A percentile compares a stretch with the other conserved stretches of the same genome.
phyloP scores from a whole-genome alignment of 2,888 invertebrate species.

The Erpobdella octoculata region DNA sequence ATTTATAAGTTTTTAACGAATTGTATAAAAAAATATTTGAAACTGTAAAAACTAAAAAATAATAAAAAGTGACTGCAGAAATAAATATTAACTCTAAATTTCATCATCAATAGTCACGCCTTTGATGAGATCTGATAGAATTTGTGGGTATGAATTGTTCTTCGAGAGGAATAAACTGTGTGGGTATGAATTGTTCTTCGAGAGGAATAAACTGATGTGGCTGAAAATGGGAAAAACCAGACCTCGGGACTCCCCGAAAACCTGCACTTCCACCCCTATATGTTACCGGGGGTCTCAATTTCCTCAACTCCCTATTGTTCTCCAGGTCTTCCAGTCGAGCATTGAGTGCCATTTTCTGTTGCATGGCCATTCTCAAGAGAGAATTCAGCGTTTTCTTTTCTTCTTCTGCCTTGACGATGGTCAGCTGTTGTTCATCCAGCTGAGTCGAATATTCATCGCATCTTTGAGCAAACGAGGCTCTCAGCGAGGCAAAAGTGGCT shows the following conservation, averaged over 20 bases:
- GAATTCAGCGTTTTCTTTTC: conserved; percentile 98
- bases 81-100: background rate
- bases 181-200: conserved; percentile 15
- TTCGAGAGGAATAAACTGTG: background rate
- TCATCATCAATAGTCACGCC: conserved; percentile 7
- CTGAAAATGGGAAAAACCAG: background rate
- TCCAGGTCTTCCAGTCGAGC: conserved; percentile 93
- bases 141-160: conserved; percentile 16
- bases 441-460: conserved; percentile 98
- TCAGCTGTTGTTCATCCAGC: conserved; percentile 87
- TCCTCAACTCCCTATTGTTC: conserved; percentile 59
- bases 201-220: background rate
- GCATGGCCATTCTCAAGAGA: conserved; percentile 87
- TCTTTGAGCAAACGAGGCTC: conserved; percentile 97
- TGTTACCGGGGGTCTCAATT: conserved; percentile 40
- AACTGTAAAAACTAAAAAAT: background rate
- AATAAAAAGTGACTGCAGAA: no score
- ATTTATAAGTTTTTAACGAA: background rate
- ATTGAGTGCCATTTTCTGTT: conserved; percentile 89
- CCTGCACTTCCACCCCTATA: conserved; percentile 39
- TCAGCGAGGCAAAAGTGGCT: conserved; percentile 86
- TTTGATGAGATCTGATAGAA: background rate
- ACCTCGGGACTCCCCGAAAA: conserved; percentile 4
- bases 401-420: conserved; percentile 81
- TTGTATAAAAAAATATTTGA: background rate